A percentile compares a stretch with the other conserved stretches of the same genome.
Conservation (phyloP, 2,797 vertebrate species). For the Arrhamphus sclerolepis region DNA sequence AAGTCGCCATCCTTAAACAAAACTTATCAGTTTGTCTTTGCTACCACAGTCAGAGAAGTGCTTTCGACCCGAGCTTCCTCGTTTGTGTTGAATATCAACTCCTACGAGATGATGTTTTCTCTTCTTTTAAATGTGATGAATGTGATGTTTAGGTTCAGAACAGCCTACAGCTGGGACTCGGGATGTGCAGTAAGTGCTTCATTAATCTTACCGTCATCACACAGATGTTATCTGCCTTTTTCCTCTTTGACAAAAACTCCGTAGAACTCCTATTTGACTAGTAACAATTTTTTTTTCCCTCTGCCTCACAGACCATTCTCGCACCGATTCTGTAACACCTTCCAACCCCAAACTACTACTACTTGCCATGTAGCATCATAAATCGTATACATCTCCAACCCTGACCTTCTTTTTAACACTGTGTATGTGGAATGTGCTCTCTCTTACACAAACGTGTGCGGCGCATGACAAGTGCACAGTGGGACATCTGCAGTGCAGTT, state of each 20-base stretch:
- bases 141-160: constrained; percentile 41
- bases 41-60: constrained; percentile 66
- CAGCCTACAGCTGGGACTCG: constrained; percentile 34
- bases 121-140: constrained; percentile 46
- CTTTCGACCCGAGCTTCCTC: constrained; percentile 51
- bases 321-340: constrained; percentile 5
- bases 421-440: constrained; percentile 43
- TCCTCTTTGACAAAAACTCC: constrained; percentile 26
- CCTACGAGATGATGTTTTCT: constrained; percentile 25
- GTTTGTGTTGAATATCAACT: constrained; percentile 33
- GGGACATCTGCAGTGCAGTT: background rate
- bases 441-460: constrained; percentile 5
- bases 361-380: no score
- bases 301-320: background rate
- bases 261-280: constrained; percentile 2
- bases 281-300: background rate
- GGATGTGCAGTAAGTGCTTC: constrained; percentile 74
- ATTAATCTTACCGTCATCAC: constrained; percentile 59
- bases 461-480: background rate
- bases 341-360: background rate
- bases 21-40: constrained; percentile 66
- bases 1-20: constrained; percentile 72
- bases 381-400: constrained; percentile 1
- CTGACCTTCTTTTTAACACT: constrained; percentile 1
- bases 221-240: constrained; percentile 33